A percentile compares a stretch with the other conserved stretches of the same genome.
Conservation (phyloP, 2,113 vertebrate species). For the Poeciliopsis prolifica region DNA sequence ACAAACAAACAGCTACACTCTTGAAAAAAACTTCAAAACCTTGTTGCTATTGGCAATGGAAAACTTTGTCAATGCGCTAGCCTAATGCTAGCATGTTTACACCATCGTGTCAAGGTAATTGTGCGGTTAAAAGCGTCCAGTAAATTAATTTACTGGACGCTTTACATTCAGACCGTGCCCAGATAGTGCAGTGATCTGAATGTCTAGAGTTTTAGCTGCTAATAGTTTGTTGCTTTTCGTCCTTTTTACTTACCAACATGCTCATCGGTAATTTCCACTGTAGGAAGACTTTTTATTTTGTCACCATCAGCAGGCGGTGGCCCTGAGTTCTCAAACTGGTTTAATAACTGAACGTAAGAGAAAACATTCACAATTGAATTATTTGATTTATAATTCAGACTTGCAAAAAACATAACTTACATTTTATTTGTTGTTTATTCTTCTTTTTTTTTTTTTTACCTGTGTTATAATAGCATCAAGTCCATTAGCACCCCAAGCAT, state of each 20-base stretch:
- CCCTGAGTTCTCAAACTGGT: conserved; percentile 99
- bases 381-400: not conserved
- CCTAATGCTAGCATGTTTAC: not conserved
- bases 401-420: not conserved
- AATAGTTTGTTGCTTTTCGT: not conserved
- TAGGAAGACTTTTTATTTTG: conserved; percentile 96
- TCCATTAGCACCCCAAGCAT: conserved; percentile 95
- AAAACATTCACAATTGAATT: not conserved
- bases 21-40: not conserved
- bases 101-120: not conserved
- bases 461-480: conserved; percentile 95
- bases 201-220: too few relatives aligned
- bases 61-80: not conserved
- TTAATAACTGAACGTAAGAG: conserved; percentile 85
- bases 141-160: too few relatives aligned
- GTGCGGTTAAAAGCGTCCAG: not conserved
- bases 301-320: conserved; percentile 96
- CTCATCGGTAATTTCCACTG: conserved; percentile 87
- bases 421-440: not conserved
- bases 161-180: too few relatives aligned
- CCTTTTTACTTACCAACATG: conserved; percentile 87
- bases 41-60: not conserved
- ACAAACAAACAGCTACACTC: not conserved
- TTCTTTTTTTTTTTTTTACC: conserved; percentile 71
- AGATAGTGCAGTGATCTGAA: too few relatives aligned